Evolutionary conservation across 1,140 invertebrate genomes (phyloP), one percentile per base, ranked within the genome.

Genomic region (Streblospio benedicti): DNA sequence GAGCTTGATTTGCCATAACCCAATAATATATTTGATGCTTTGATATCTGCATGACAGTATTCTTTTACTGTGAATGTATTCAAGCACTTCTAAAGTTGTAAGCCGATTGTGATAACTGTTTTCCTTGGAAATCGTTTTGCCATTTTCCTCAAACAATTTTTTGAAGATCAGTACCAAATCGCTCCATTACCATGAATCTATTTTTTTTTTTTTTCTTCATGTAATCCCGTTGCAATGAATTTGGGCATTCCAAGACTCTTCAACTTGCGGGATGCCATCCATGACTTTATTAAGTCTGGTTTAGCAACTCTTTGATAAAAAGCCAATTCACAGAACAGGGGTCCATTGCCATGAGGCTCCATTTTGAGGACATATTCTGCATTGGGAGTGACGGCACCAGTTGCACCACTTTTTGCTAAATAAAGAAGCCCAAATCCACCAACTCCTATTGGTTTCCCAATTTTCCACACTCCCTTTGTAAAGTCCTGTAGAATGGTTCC

Each of bases 401-500:
- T 78, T 30, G n/a, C n/a, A n/a, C n/a, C n/a, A n/a, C n/a, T n/a
- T 28, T 35, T 77, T 71, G 87, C 89, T 63, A 91, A 77, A 76
- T 93, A 94, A 68, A 95, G 91, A 67, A 93, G 85, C 30, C 93
- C 93, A 83, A 97, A 97, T 65, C 91, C 93, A 58, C 93, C 93
- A 70, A 86, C 82, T 73, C 92, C 93, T 71, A 95, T 86, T 9
- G 87, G 83, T 69, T 86, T 84, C 2, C 92, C 91, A 44, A 97
- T 77, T 66, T 83, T 85, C 93, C 93, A 97, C 75, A 87, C 80
- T 67, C 88, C 89, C 58, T 86, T 85, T 0, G 79, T 83, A 45
- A 89, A 80, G 81, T 95, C 93, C 52, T 82, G 85, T 31, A 96
- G 77, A 45, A 91, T 81, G 72, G 87, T 85, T 1, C 90, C 91